Evolutionary conservation across 2,888 invertebrate species (phyloP), one percentile per base, ranked within the genome.

Genomic region (Lottia scabra): DNA sequence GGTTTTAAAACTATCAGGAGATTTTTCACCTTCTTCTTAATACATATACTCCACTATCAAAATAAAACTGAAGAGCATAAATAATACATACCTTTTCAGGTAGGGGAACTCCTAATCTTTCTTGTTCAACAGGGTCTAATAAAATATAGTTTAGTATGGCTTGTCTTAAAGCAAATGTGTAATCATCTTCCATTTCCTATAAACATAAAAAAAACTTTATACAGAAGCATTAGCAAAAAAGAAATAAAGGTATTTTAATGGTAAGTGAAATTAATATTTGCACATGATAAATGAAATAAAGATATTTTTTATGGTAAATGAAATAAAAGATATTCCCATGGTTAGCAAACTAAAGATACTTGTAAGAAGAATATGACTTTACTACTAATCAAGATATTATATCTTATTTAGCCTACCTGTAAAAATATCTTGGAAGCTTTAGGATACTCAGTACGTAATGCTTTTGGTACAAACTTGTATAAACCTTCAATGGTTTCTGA

Each of bases 91-190:
- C 87, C 84, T 89, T 89, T 19, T 71, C 68, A 27, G 84, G 84
- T 70, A 88, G 73, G 4, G 81, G 80, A 23, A 89, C 75, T 12
- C 88, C 88, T 16, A 95, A 90, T n/a, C 94, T 91, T 68, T 85
- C 84, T 75, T 92, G 90, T 87, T 95, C 94, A 0, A 84, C 83
- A 0, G 92, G 91, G 87, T 95, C 94, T 77, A 93, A 90, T 13
- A 95, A 87, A 63, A 95, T 91, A 88, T 94, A 94, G 48, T 92
- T 90, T 1, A 95, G 89, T 63, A 95, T 90, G 65, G 93, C 92
- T 88, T 92, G 92, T 80, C 93, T 92, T 90, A 94, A 91, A 65
- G 92, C 92, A 76, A 90, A 85, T 2, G 91, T 89, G 81, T 94
- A 94, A 79, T 91, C 91, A 0, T 91, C 89, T 56, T 90, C 88